Base-by-base conservation (phyloP, 1,140 invertebrate genomes). In the Leguminivora glycinivorella region DNA sequence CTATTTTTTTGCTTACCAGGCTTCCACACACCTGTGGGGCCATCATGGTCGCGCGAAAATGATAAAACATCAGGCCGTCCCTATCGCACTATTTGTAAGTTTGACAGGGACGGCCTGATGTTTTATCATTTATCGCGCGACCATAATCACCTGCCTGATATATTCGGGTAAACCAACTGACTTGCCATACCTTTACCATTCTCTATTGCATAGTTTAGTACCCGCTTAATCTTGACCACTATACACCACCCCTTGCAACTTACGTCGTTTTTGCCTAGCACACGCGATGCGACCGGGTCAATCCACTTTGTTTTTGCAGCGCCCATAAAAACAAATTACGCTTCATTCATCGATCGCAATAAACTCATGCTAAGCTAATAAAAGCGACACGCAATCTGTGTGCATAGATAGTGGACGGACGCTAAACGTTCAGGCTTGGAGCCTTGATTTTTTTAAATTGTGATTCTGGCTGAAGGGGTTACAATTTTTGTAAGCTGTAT, bases 241-340 rank as follows among this genome's bases (percentile, higher is more conserved):
- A 14, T 47, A 17, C n/a, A n/a, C 43, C 43, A 19, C 3, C 43
- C 43, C 43, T 47, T 17, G 43, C n/a, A 17, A 47, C 43, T n/a
- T n/a, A 43, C 14, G 5, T 17, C 14, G 9, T 43, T 43, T 43
- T n/a, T 43, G 40, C n/a, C 40, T 17, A 43, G 5, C 40, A 81
- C 85, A 89, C 85, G 85, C 84, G 78, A 85, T 82, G 71, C 75
- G 75, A 70, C 84, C 82, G 77, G 88, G 88, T 87, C 88, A 87
- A 76, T 87, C 84, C 86, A 87, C 86, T 88, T 83, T 83, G 86
- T 90, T 90, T 88, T 90, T 90, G 85, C 87, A 80, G 73, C 81
- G 83, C 66, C 75, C 78, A 85, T 85, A 85, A 88, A 86, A 88
- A 85, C 83, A 83, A 85, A 87, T 86, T 86, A 84, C 80, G 78